Base-by-base conservation (phyloP, 2,888 invertebrate species). In the Horisme vitalbata region DNA sequence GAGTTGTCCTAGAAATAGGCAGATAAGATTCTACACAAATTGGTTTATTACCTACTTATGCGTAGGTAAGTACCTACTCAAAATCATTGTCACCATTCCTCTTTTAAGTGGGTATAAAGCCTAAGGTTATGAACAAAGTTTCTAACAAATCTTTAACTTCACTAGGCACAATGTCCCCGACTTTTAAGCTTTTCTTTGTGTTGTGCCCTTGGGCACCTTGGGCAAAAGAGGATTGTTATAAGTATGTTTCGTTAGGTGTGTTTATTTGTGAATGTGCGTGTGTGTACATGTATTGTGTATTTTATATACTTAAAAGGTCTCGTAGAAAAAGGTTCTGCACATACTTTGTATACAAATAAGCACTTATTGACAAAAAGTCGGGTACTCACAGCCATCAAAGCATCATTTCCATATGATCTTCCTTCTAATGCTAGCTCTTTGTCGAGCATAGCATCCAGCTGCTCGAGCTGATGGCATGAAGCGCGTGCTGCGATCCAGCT, bases 401-500 rank as follows among this genome's bases (percentile, higher is more conserved):
- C 94, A 69, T 95, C 95, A 55, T 88, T 89, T 45, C 88, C 89
- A 49, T 88, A 89, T 2, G 87, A 69, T 41, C 93, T 91, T 48
- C 93, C 92, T 61, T 92, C 92, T 47, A 94, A 88, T 51, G 94
- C 92, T 34, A 94, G 81, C 72, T 94, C 94, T 71, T 94, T 92
- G 71, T 94, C 93, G 33, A 93, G 82, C 82, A 92, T 91, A 21
- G 92, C 92, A 45, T 92, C 92, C 23, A 92, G 82, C 68, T 94
- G 93, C 66, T 94, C 94, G 41, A 94, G 90, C 79, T 94, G 94
- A 66, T 93, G 94, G 79, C 96, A 96, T 34, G 95, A 94, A 43
- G 94, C 93, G 54, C 94, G 93, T 24, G 96, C 95, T 55, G 95
- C 93, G 41, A 97, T 92, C 91, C 95, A 97, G 65, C 96, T 94